Evolutionary conservation across 2,797 vertebrate species (phyloP), one percentile per base, ranked within the genome.

Genomic region (Danio kyathit): DNA sequence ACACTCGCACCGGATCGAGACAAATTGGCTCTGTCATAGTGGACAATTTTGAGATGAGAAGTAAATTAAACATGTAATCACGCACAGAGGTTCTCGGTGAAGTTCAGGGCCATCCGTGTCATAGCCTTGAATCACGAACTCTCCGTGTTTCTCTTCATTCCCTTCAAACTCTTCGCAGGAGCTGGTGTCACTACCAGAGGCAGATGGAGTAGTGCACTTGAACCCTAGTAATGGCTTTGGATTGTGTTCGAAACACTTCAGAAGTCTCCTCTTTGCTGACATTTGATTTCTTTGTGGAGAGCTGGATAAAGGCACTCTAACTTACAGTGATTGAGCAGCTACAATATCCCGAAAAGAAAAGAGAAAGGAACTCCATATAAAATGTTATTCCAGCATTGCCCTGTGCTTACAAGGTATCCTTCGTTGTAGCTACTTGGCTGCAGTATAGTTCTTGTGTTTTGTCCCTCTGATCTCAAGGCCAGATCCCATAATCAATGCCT

Each of bases 41-140:
- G 76, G 88, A 91, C 90, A 81, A 89, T 92, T 91, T 84, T 90
- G 86, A 91, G 89, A 93, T 90, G 89, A 89, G 91, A 92, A 92
- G 91, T 92, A 92, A 93, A 93, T 93, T 93, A 92, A 94, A 92
- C 92, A 91, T 93, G 91, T 92, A 93, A 93, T 93, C 92, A 91
- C 87, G 84, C 87, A 89, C 90, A 89, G 88, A 90, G 88, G 82
- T 67, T 75, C 64, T 73, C 60, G 3, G 49, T 46, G 40, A 74
- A 65, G 79, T 73, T 74, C n/a, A 10, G 70, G 38, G 65, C 51
- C 43, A 48, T 57, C 49, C 12, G 3, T 80, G 70, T 66, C 79
- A 66, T 19, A 41, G 79, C 70, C 74, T 44, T 72, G 16, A 16
- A 0, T 72, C 40, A 1, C 17, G 6, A 57, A 38, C 19, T 48